Percentiles rank a stretch among this genome's conserved stretches.
phyloP scores from a whole-genome alignment of 2,113 vertebrate genomes.

The Phasianus colchicus region DNA sequence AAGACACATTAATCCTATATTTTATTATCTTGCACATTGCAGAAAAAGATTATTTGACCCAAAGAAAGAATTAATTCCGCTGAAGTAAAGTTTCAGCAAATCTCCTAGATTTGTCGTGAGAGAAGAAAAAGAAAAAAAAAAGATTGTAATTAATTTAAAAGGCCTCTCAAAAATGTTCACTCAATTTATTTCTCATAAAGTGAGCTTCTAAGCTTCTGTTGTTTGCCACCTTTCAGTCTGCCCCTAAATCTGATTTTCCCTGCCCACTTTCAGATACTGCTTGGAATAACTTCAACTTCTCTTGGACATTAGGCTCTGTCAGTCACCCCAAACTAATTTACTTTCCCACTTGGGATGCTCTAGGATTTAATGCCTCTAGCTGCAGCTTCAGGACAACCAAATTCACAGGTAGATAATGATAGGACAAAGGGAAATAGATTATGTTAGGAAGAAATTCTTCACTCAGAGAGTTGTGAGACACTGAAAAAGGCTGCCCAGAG shows the following conservation, averaged over 20 bases:
- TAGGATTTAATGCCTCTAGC: neutral
- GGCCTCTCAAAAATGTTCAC: neutral
- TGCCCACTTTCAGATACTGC: neutral
- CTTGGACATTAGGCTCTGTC: neutral
- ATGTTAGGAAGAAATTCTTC: too few species aligned
- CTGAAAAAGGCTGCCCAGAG: too few species aligned
- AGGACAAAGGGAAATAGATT: too few species aligned
- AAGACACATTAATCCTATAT: conserved; percentile 44
- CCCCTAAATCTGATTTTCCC: neutral
- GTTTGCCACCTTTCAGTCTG: neutral
- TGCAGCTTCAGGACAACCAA: neutral
- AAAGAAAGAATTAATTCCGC: conserved; percentile 37
- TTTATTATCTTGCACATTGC: conserved; percentile 37
- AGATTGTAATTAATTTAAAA: conserved; percentile 22
- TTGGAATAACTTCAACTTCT: neutral
- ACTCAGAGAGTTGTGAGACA: too few species aligned
- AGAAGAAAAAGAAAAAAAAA: neutral
- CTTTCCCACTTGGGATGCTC: neutral
- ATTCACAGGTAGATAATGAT: neutral
- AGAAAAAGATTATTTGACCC: conserved; percentile 30
- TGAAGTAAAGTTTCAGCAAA: neutral
- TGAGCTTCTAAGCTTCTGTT: neutral
- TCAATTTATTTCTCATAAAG: neutral
- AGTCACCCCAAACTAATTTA: neutral
- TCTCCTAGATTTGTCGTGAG: neutral